These are phyloP conservation scores for Collichthys lucidus DNA, from an alignment of 2,113 vertebrate species.

Conservation along the genomic window DNA sequence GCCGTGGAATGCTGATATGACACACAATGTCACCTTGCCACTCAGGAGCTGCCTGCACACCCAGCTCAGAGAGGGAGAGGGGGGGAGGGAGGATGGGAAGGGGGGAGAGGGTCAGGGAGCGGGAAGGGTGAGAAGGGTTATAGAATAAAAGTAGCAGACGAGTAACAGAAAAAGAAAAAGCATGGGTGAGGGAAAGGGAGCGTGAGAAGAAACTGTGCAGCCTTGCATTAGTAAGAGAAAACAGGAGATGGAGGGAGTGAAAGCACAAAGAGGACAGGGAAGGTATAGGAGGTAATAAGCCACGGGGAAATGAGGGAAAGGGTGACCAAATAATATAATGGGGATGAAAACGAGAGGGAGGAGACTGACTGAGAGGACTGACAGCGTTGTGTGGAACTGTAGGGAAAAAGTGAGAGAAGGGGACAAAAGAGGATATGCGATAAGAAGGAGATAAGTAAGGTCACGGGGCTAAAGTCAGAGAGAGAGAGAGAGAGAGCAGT, in stretches of 20 bases:
- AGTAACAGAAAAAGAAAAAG: constrained; percentile 50
- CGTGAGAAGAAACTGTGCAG: constrained; percentile 22
- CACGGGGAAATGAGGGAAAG: constrained; percentile 49
- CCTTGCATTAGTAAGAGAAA: constrained; percentile 39
- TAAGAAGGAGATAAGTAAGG: constrained; percentile 51
- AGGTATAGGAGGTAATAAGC: constrained; percentile 63
- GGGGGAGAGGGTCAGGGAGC: constrained; percentile 61
- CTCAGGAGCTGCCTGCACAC: constrained; percentile 79
- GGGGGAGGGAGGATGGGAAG: constrained; percentile 16
- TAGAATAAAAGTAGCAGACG: constrained; percentile 62
- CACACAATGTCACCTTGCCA: constrained; percentile 95
- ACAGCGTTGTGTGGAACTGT: constrained; percentile 38
- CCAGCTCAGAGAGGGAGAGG: constrained; percentile 58
- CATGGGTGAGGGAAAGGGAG: constrained; percentile 30
- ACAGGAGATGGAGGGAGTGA: constrained; percentile 54
- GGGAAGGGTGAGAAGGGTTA: constrained; percentile 60
- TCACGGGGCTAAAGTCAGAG: constrained; percentile 29
- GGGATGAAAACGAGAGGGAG: constrained; percentile 55
- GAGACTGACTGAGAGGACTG: constrained; percentile 21
- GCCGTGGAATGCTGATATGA: constrained; percentile 89
- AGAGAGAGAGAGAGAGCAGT: constrained; percentile 33
- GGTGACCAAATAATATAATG: constrained; percentile 57
- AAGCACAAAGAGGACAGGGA: constrained; percentile 51
- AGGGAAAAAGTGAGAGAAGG: constrained; percentile 47
- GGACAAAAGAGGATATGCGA: constrained; percentile 50